phyloP scores from a whole-genome alignment of 2,888 invertebrate genomes.

The Atethmia centrago region DNA sequence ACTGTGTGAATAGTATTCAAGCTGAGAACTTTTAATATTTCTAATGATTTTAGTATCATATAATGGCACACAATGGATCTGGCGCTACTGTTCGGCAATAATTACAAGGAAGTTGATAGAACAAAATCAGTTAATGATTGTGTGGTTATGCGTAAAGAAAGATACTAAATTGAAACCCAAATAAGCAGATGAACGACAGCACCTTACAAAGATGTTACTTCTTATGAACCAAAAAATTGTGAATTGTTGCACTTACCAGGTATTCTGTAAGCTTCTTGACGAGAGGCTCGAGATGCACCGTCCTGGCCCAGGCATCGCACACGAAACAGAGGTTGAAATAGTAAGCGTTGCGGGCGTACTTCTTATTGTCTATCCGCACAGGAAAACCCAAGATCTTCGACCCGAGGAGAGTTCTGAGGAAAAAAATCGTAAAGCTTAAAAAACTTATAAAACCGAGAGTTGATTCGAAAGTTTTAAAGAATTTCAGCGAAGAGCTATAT shows the following conservation, averaged over 20 bases:
- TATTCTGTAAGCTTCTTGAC: constrained; percentile 96
- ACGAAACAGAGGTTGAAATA: constrained; percentile 96
- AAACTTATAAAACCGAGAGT: background rate
- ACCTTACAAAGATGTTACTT: background rate
- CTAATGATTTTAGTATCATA: no score
- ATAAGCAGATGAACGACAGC: no score
- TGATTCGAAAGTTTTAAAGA: no score
- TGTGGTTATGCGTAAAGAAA: background rate
- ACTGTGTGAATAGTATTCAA: no score
- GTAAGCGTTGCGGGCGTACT: constrained; percentile 95
- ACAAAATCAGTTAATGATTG: background rate
- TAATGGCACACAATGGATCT: background rate
- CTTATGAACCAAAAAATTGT: background rate
- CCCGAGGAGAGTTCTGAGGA: constrained; percentile 92
- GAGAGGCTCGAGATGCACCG: constrained; percentile 94
- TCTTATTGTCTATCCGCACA: constrained; percentile 94
- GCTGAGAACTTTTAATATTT: no score
- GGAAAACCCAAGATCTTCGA: constrained; percentile 95
- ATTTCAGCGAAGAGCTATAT: background rate
- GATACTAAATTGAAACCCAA: background rate
- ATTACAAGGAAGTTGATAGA: background rate
- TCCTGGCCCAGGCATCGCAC: constrained; percentile 94
- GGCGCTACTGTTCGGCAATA: background rate
- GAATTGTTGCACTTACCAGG: constrained; percentile 88
- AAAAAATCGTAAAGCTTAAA: background rate